Evolutionary conservation across 2,888 invertebrate species (phyloP), one percentile per base, ranked within the genome.

Genomic region (Synanthedon tipuliformis): DNA sequence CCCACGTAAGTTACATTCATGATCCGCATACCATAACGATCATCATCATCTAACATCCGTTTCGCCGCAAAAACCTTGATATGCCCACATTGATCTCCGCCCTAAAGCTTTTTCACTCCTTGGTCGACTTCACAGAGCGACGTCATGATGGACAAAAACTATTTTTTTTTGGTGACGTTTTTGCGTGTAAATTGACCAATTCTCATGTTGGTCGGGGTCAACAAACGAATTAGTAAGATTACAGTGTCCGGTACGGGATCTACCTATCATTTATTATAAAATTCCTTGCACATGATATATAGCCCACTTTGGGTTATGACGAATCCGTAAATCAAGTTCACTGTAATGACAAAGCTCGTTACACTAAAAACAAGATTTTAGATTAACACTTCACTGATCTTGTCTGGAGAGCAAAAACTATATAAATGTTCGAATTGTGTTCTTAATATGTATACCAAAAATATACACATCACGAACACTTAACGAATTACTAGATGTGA

Each of bases 1-100:
- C 94, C 70, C 93, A 94, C 87, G 94, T 94, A 89, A 90, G 89
- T 16, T 12, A 49, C 12, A 49, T 2, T 18, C 49, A 49, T 10
- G 49, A 49, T 16, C 23, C 49, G 18, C 18, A 49, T 51, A 51
- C 41, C 51, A 51, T 34, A 45, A 18, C 51, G 23, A 51, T 49
- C 16, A 16, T 49, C 16, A 51, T 49, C 16, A 16, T 49, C 16
- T 49, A 45, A 45, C 45, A 49, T 49, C 49, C 49, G 49, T 16
- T 16, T 49, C 16, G 16, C 5, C 16, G 16, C 8, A 49, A 49
- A 49, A 49, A 49, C 49, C 23, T 45, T 23, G 49, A 49, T 13
- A 59, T 54, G 13, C 34, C 34, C 34, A 34, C n/a, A 45, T 45
- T 45, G 45, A 45, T n/a, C 45, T 45, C 45, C 49, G 48, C 18